Conservation (phyloP, 37 sponge, comb jelly and placozoan genomes). For the Spongilla lacustris region DNA sequence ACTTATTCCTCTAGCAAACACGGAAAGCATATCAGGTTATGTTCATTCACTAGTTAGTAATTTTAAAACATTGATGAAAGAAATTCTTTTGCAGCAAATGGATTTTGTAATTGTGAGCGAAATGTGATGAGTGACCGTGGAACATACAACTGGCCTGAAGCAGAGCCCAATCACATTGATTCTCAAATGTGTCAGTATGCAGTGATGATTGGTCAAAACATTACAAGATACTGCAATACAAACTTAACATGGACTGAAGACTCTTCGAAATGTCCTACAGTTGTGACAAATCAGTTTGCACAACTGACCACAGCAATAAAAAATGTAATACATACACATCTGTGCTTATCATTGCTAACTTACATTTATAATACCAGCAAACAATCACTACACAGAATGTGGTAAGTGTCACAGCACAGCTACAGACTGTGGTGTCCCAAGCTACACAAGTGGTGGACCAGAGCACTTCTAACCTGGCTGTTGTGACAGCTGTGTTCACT, state of each 20-base stretch:
- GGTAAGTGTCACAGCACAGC: neutral
- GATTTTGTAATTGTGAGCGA: conserved; percentile 35
- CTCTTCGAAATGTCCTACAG: conserved; percentile 10
- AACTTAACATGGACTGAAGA: neutral
- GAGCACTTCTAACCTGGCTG: neutral
- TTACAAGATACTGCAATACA: neutral
- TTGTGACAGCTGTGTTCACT: neutral
- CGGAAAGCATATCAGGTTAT: neutral
- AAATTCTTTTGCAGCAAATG: neutral
- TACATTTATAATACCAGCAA: too few relatives aligned
- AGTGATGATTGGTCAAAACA: neutral
- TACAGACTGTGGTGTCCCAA: neutral
- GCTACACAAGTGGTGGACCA: neutral
- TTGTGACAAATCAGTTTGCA: neutral
- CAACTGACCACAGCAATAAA: neutral
- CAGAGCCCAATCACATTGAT: neutral
- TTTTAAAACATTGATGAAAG: too few relatives aligned
- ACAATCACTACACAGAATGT: neutral
- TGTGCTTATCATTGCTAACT: neutral
- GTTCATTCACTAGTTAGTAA: neutral
- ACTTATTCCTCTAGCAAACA: neutral
- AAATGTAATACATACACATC: neutral
- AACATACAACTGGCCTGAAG: conserved; percentile 39
- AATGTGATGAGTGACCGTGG: neutral
- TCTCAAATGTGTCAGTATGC: conserved; percentile 1